Conservation (phyloP, 1,140 invertebrate genomes). For the Drosophila mayri region DNA sequence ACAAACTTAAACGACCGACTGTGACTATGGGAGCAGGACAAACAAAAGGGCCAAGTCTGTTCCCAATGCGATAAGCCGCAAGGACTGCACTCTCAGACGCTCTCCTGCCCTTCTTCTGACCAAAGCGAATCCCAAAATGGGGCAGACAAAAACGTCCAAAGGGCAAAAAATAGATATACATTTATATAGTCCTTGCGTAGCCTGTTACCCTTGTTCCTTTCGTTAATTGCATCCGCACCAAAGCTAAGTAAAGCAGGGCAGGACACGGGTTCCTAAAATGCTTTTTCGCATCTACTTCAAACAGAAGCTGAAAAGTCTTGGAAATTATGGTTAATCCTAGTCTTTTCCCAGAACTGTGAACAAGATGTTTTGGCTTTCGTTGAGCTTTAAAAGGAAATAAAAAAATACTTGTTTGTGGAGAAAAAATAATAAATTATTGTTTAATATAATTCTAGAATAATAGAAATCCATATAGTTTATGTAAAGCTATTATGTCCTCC, state of each 20-base stretch:
- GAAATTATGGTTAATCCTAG: constrained; percentile 2
- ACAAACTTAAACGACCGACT: constrained; percentile 62
- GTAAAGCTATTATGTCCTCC: too few relatives aligned
- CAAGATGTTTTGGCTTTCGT: neutral
- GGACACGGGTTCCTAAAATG: constrained; percentile 21
- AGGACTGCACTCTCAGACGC: constrained; percentile 35
- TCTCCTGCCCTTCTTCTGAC: neutral
- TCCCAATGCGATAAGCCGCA: constrained; percentile 51
- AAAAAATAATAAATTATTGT: too few relatives aligned
- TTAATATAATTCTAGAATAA: neutral
- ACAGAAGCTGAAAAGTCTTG: neutral
- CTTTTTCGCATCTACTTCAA: constrained; percentile 13
- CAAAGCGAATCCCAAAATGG: constrained; percentile 3
- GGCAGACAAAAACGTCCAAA: constrained; percentile 12
- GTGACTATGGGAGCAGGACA: constrained; percentile 23
- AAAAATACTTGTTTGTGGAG: too few relatives aligned
- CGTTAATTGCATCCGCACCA: constrained; percentile 44
- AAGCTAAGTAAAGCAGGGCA: constrained; percentile 10
- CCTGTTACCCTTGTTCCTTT: constrained; percentile 11
- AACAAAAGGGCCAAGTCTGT: constrained; percentile 54
- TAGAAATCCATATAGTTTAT: too few relatives aligned
- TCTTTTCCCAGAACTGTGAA: constrained; percentile 15
- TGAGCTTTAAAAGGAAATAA: neutral
- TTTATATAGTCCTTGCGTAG: constrained; percentile 9
- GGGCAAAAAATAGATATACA: constrained; percentile 13